Evolutionary conservation across 53 echinoderm and acorn worm genomes (phyloP).

Genomic region (Arbacia lixula): DNA sequence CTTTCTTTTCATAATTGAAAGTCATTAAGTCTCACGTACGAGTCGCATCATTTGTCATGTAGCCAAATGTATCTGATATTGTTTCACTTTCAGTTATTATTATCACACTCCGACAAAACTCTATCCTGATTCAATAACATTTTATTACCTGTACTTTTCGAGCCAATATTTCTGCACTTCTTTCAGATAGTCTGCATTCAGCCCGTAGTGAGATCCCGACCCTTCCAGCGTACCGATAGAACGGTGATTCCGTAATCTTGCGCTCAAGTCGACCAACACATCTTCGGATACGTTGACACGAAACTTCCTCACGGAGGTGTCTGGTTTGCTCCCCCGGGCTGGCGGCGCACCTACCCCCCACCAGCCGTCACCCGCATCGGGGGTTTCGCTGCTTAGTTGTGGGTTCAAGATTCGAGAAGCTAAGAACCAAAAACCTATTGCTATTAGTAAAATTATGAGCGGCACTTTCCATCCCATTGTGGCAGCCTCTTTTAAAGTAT

Average conservation of each 20-base stretch:
- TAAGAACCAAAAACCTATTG: background rate
- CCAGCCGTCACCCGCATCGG: conserved; percentile 86
- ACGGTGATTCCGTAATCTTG: conserved; percentile 45
- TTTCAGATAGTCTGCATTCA: conserved; percentile 78
- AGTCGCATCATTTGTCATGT: too few relatives aligned
- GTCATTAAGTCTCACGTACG: too few relatives aligned
- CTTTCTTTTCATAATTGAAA: too few relatives aligned
- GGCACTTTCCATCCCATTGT: conserved; percentile 28
- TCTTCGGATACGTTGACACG: conserved; percentile 56
- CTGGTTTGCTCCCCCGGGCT: conserved; percentile 28
- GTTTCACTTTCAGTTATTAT: background rate
- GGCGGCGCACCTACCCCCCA: conserved; percentile 45
- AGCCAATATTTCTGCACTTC: conserved; percentile 73
- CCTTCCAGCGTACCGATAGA: conserved; percentile 70
- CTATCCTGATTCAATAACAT: too few relatives aligned
- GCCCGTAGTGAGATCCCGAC: conserved; percentile 69
- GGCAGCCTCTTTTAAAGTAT: too few relatives aligned
- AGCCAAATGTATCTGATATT: too few relatives aligned
- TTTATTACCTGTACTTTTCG: conserved; percentile 67
- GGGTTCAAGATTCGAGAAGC: conserved; percentile 3
- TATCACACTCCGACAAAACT: background rate
- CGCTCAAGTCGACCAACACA: conserved; percentile 61
- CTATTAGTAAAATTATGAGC: conserved; percentile 4
- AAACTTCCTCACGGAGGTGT: conserved; percentile 67
- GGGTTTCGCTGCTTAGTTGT: conserved; percentile 43